A percentile compares a stretch with the other conserved stretches of the same genome.
These are phyloP conservation scores for Greenwoodochromis staneri DNA, from an alignment of 2,113 vertebrate genomes.

Conservation along the genomic window DNA sequence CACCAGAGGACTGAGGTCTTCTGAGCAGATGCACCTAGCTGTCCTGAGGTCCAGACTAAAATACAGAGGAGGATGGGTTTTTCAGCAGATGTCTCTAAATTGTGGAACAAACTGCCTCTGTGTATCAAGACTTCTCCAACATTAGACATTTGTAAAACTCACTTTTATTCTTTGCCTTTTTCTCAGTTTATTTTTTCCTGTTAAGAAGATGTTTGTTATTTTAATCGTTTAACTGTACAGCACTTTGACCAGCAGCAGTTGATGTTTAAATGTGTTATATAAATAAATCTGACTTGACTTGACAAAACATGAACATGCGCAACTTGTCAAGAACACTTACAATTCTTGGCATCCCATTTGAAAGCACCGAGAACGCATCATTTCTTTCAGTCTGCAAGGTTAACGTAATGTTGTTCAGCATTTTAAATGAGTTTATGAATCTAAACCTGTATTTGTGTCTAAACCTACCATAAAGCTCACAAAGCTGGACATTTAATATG, in stretches of 20 bases:
- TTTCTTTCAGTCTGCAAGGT: not conserved
- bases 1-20: not conserved
- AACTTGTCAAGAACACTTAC: not conserved
- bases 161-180: not conserved
- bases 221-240: not conserved
- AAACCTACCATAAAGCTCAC: not conserved
- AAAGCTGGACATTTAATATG: not conserved
- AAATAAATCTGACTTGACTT: not conserved
- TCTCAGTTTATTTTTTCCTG: not conserved
- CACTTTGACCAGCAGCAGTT: rapidly evolving
- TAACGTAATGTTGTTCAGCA: not conserved
- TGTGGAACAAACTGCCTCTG: not conserved
- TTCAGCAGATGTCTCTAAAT: not conserved
- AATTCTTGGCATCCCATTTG: not conserved
- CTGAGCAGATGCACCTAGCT: not conserved
- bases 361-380: rapidly evolving
- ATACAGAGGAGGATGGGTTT: not conserved
- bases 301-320: not conserved
- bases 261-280: not conserved
- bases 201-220: not conserved
- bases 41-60: not conserved
- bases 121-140: not conserved
- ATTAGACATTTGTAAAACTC: not conserved
- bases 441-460: not conserved
- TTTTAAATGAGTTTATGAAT: not conserved